These are phyloP conservation scores for Tromatobia lineatoria DNA, from an alignment of 2,888 invertebrate genomes.

Conservation along the genomic window DNA sequence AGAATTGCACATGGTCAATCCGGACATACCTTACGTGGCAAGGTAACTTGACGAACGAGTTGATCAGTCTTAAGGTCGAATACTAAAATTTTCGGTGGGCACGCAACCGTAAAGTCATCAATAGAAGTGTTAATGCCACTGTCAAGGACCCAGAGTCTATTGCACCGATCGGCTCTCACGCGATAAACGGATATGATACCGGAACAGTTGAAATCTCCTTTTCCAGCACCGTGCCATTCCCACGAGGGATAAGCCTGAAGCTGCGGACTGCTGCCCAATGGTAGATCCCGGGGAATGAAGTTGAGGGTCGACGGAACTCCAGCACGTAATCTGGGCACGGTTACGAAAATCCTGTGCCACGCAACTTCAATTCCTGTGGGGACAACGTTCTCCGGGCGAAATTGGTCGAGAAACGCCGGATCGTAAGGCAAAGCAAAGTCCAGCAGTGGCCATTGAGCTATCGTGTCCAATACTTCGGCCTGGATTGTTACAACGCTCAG, in stretches of 20 bases:
- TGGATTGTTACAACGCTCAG: not conserved
- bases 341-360: slow-evolving; percentile 91
- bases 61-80: slow-evolving; percentile 92
- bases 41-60: slow-evolving; percentile 90
- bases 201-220: slow-evolving; percentile 91
- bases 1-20: too few relatives aligned
- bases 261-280: slow-evolving; percentile 90
- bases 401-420: slow-evolving; percentile 83
- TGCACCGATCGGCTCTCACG: slow-evolving; percentile 91
- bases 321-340: slow-evolving; percentile 90
- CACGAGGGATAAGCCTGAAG: slow-evolving; percentile 92
- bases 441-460: slow-evolving; percentile 85
- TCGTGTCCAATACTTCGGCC: slow-evolving; percentile 81
- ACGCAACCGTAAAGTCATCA: slow-evolving; percentile 89
- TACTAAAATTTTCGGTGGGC: slow-evolving; percentile 93
- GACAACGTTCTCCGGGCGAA: slow-evolving; percentile 91
- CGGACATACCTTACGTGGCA: slow-evolving; percentile 88
- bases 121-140: slow-evolving; percentile 91
- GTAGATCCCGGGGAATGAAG: slow-evolving; percentile 89
- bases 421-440: slow-evolving; percentile 84
- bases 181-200: slow-evolving; percentile 93
- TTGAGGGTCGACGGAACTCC: slow-evolving; percentile 93
- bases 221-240: slow-evolving; percentile 91
- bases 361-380: slow-evolving; percentile 92
- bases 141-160: slow-evolving; percentile 93